Conservation (phyloP, 2,888 invertebrate genomes). For the Drosophila hawaiiensis region DNA sequence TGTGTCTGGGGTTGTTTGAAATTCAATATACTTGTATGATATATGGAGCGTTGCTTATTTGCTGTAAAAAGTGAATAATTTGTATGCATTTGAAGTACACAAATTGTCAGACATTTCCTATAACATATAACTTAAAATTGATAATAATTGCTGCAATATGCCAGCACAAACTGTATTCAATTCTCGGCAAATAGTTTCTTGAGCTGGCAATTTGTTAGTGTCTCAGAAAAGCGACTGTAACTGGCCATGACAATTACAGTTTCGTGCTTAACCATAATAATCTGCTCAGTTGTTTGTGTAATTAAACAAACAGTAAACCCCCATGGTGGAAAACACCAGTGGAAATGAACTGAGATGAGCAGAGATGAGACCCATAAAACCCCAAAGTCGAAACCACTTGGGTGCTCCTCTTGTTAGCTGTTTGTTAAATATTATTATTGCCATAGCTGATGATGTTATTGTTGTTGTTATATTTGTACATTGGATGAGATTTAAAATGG, state of each 20-base stretch:
- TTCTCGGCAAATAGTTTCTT: background rate
- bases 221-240: conserved; percentile 59
- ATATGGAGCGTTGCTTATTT: background rate
- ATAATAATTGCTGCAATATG: background rate
- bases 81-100: background rate
- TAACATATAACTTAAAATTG: background rate
- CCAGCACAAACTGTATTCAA: conserved; percentile 1
- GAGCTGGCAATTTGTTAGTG: conserved; percentile 6
- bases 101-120: background rate
- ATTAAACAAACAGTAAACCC: conserved; percentile 74
- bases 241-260: conserved; percentile 72
- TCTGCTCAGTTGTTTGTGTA: conserved; percentile 74
- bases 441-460: conserved; percentile 26
- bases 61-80: conserved; percentile 9
- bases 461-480: conserved; percentile 27
- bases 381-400: conserved; percentile 56
- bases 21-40: conserved; percentile 4
- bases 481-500: conserved; percentile 67
- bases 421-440: conserved; percentile 58
- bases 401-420: conserved; percentile 39
- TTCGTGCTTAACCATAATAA: conserved; percentile 79
- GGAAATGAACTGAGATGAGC: conserved; percentile 14
- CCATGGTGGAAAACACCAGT: conserved; percentile 23
- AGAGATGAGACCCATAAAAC: conserved; percentile 11
- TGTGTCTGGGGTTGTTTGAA: background rate